These are phyloP conservation scores for Drosophila jambulina DNA, from an alignment of 1,140 invertebrate genomes.

Conservation along the genomic window DNA sequence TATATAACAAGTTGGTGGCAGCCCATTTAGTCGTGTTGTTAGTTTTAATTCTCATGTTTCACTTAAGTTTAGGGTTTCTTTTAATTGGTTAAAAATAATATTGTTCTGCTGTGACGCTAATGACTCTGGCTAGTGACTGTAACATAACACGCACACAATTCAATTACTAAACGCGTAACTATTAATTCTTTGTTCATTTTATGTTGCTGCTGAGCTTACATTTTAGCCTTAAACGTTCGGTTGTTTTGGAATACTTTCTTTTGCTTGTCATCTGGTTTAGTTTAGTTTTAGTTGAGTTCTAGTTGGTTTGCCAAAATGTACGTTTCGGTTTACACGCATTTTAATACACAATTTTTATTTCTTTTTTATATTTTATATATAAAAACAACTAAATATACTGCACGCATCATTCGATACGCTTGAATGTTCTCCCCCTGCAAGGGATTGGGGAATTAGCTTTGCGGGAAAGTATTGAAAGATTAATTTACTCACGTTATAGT, in stretches of 20 bases:
- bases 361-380: slow-evolving; percentile 79
- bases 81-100: slow-evolving; percentile 45
- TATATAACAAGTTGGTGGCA: slow-evolving; percentile 49
- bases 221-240: slow-evolving; percentile 63
- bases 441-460: slow-evolving; percentile 60
- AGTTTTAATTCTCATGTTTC: slow-evolving; percentile 41
- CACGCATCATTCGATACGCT: slow-evolving; percentile 90
- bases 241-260: slow-evolving; percentile 75
- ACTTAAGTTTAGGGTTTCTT: slow-evolving; percentile 45
- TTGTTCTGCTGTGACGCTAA: slow-evolving; percentile 37
- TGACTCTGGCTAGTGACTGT: slow-evolving; percentile 50
- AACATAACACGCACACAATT: slow-evolving; percentile 60
- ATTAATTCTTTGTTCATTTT: slow-evolving; percentile 76
- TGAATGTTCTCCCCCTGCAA: slow-evolving; percentile 90
- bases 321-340: slow-evolving; percentile 54
- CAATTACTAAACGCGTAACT: slow-evolving; percentile 70
- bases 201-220: slow-evolving; percentile 72
- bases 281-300: slow-evolving; percentile 27
- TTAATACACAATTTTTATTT: slow-evolving; percentile 70
- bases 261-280: slow-evolving; percentile 43
- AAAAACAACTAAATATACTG: slow-evolving; percentile 84
- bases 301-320: slow-evolving; percentile 59
- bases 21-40: slow-evolving; percentile 26
- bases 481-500: slow-evolving; percentile 93
- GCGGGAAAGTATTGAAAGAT: background rate